Evolutionary conservation across 2,113 vertebrate species (phyloP).

Genomic region (Leptosomus discolor): DNA sequence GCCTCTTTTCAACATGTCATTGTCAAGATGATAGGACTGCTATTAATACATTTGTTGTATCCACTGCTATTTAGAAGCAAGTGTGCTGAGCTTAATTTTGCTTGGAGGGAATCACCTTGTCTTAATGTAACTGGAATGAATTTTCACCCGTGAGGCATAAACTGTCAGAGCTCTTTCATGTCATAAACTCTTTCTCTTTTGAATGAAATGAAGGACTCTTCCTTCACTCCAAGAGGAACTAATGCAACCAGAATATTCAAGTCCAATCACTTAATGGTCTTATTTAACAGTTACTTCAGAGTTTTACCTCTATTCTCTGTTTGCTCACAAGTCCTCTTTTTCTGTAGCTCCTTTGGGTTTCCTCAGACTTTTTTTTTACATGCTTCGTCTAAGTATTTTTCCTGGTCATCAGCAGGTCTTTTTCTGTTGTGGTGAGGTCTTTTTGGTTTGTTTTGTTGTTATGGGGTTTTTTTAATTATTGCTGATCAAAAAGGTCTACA

Average conservation of each 20-base stretch:
- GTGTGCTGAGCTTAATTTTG: neutral
- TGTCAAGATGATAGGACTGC: neutral
- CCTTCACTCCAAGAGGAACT: neutral
- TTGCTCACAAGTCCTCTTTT: neutral
- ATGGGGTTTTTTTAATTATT: fast-evolving
- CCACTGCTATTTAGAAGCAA: neutral
- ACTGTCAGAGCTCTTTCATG: neutral
- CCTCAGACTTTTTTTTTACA: neutral
- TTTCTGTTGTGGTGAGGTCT: neutral
- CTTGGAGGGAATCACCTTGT: neutral
- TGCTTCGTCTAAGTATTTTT: neutral
- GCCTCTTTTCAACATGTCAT: neutral
- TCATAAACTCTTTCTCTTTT: neutral
- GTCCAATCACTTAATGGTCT: neutral
- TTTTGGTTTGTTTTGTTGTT: neutral
- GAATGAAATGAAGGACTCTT: neutral
- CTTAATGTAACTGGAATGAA: neutral
- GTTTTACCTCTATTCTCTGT: neutral
- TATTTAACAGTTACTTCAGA: neutral
- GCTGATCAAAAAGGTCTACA: neutral
- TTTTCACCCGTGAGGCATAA: neutral
- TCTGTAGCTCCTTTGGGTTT: neutral
- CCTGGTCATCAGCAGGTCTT: neutral
- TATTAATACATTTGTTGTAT: neutral
- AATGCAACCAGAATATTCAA: neutral